Percentiles rank a stretch among this genome's conserved stretches.
These are phyloP conservation scores for Uromys caudimaculatus DNA, from an alignment of 2,797 vertebrate genomes.

Conservation along the genomic window DNA sequence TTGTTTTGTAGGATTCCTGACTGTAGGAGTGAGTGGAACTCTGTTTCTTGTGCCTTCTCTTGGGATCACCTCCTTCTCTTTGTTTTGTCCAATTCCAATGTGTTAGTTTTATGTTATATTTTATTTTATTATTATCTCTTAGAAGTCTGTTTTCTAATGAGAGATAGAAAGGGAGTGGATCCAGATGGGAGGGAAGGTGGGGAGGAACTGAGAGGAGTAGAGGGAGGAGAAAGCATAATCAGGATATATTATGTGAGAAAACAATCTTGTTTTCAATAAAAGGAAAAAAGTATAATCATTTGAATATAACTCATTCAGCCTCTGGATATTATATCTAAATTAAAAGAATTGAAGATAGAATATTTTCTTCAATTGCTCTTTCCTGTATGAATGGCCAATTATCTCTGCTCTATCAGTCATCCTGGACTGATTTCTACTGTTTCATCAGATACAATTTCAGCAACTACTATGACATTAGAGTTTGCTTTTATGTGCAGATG, in stretches of 20 bases:
- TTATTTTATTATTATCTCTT: not conserved
- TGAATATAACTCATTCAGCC: not conserved
- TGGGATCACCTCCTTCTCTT: not conserved
- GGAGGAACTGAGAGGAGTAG: not conserved
- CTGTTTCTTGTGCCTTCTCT: not conserved
- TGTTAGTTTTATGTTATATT: not conserved
- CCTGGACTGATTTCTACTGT: not conserved
- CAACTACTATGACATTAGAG: not conserved
- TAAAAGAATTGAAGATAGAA: not conserved
- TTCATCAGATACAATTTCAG: not conserved
- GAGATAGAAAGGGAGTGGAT: not conserved
- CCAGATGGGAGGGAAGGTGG: not conserved
- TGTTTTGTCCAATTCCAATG: not conserved
- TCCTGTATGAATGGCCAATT: not conserved
- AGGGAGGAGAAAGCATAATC: not conserved
- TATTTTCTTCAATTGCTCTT: not conserved
- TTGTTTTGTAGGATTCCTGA: not conserved
- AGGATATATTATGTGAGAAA: not conserved
- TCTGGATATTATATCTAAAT: not conserved
- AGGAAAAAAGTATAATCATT: not conserved
- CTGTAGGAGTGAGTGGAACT: not conserved
- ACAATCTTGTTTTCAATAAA: not conserved
- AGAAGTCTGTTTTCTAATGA: not conserved
- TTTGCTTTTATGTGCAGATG: not conserved
- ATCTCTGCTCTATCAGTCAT: not conserved